Percentiles rank a stretch among this genome's conserved stretches.
phyloP scores from a whole-genome alignment of 2,797 vertebrate species.

The Streptopelia turtur region DNA sequence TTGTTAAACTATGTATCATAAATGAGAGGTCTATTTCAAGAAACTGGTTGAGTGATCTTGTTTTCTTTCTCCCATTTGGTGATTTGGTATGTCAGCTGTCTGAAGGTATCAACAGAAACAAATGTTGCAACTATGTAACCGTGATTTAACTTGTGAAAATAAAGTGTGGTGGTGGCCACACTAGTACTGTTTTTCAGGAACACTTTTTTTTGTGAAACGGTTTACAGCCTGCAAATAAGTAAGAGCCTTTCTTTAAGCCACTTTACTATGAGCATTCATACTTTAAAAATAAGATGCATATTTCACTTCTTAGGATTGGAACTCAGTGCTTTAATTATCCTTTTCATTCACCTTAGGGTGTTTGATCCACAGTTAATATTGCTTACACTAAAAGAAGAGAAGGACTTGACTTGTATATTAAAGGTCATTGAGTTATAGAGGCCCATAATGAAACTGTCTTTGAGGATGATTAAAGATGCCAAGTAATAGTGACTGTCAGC shows the following conservation, averaged over 20 bases:
- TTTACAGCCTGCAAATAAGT: neutral
- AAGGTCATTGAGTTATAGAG: constrained; percentile 7
- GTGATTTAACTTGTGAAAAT: neutral
- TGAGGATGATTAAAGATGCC: neutral
- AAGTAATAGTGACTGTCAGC: neutral
- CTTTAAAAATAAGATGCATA: neutral
- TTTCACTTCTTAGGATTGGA: neutral
- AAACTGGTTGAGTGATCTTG: neutral
- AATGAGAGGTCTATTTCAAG: neutral
- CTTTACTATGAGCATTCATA: neutral
- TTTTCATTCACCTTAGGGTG: neutral
- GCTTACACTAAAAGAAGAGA: neutral
- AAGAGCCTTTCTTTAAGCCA: neutral
- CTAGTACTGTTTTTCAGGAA: neutral
- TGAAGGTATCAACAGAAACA: neutral
- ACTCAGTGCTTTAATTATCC: neutral
- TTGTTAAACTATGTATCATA: neutral
- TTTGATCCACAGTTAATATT: neutral
- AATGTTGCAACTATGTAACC: neutral
- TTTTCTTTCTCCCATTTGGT: neutral
- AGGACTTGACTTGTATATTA: neutral
- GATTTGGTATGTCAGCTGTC: neutral
- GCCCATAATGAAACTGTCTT: constrained; percentile 24
- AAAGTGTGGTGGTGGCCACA: neutral
- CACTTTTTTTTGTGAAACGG: neutral